phyloP scores from a whole-genome alignment of 2,888 invertebrate genomes.

The Aplocera efformata region DNA sequence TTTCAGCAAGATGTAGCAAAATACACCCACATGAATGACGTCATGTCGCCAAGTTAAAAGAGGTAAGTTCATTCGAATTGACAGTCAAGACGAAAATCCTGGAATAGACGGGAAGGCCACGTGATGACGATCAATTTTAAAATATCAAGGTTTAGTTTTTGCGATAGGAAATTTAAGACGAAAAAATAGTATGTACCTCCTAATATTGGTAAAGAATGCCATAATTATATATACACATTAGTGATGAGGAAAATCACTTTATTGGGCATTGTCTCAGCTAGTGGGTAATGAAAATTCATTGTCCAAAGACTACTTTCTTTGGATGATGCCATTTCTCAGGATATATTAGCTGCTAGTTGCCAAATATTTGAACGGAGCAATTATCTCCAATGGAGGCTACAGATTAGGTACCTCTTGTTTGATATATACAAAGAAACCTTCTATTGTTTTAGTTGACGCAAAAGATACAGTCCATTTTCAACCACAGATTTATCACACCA shows the following conservation, averaged over 20 bases:
- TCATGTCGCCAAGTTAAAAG: conserved; percentile 30
- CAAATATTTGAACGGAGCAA: conserved; percentile 43
- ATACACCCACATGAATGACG: conserved; percentile 32
- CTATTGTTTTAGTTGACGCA: background rate
- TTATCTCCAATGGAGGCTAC: conserved; percentile 25
- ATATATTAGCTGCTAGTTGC: conserved; percentile 39
- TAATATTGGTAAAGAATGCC: no score
- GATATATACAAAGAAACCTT: no score
- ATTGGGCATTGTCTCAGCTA: no score
- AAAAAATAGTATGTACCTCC: no score
- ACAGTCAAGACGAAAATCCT: conserved; percentile 20
- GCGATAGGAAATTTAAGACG: no score
- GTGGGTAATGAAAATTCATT: conserved; percentile 3
- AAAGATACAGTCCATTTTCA: conserved; percentile 14
- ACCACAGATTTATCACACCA: no score
- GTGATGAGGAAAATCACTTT: no score
- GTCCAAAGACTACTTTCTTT: conserved; percentile 5
- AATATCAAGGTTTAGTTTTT: no score
- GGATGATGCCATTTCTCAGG: conserved; percentile 37
- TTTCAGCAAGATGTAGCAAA: background rate
- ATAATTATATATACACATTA: no score
- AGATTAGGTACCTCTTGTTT: no score
- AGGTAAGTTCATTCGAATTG: conserved; percentile 23
- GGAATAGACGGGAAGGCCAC: conserved; percentile 23
- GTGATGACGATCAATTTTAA: background rate